Evolutionary conservation across 1,140 invertebrate genomes (phyloP), one percentile per base, ranked within the genome.

Genomic region (Meloidogyne exigua): DNA sequence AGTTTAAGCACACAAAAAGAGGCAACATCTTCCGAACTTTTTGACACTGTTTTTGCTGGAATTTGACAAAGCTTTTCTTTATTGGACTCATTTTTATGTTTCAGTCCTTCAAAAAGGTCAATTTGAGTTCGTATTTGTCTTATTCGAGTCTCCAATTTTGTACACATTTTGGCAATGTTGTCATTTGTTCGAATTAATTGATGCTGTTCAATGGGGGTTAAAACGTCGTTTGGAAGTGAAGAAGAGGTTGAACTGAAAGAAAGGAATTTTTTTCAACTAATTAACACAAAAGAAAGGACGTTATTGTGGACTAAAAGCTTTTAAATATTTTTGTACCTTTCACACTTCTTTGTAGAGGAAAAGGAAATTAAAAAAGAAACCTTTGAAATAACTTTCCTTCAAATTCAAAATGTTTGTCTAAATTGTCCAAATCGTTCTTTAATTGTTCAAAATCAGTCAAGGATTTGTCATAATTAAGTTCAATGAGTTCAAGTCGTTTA

Each of bases 1-100:
- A 73, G 62, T 64, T 73, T 65, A 28, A 73, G 39, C 57, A 65
- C 72, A 65, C 72, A 73, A 73, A 73, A 73, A 32, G 62, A 62
- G n/a, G 72, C 72, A n/a, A 65, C 42, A 26, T 18, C 36, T 3
- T 32, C 36, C 23, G 15, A 62, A 25, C 28, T 64, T 64, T 73
- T 28, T 74, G 28, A 25, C 7, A 10, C 10, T 32, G 28, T 3
- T 3, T 32, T 32, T 32, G 18, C n/a, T 4, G 73, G 21, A 39
- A 65, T 3, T 13, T 42, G 21, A 0, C 21, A 10, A 21, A 28
- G 4, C 4, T 39, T 21, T 2, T 18, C 36, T 25, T 26, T 67
- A 0, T 11, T 21, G 4, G 13, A 5, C 9, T 67, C 18, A 26
- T 67, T 26, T n/a, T 57, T 10, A n/a, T n/a, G 13, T 57, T 57